Percentiles rank a stretch among this genome's conserved stretches.
These are phyloP conservation scores for Peromyscus californicus DNA, from an alignment of 2,113 vertebrate species.

Conservation along the genomic window DNA sequence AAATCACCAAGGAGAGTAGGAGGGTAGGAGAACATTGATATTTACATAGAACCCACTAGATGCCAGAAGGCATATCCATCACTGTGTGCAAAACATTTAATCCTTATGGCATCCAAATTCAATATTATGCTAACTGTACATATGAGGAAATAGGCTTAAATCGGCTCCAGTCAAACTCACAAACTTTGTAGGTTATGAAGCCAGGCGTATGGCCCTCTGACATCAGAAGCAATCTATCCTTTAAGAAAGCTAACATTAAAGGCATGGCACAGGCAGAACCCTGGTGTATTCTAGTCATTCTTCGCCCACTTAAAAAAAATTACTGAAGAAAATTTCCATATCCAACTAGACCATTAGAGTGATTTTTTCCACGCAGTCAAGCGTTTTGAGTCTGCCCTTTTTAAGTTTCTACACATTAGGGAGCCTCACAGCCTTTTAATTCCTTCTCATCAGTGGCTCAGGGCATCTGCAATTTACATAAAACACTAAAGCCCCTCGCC, in stretches of 20 bases:
- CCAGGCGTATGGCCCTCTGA: not conserved
- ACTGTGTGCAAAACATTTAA: not conserved
- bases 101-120: not conserved
- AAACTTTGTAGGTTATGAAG: not conserved
- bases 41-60: not conserved
- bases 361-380: not conserved
- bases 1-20: conserved; percentile 5
- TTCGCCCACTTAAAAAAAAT: not conserved
- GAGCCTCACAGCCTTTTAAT: conserved; percentile 15
- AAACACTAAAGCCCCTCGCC: not conserved
- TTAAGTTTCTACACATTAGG: conserved; percentile 7
- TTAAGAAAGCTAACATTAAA: not conserved
- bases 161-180: not conserved
- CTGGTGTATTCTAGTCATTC: conserved; percentile 8
- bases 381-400: not conserved
- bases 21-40: not conserved
- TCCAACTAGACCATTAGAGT: conserved; percentile 23
- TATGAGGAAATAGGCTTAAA: not conserved
- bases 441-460: conserved; percentile 41
- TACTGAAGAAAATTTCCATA: not conserved
- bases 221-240: too few species aligned
- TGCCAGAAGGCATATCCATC: not conserved
- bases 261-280: not conserved
- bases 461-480: conserved; percentile 19
- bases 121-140: not conserved